Conservation (phyloP, 2,797 vertebrate species). For the Mus caroli region DNA sequence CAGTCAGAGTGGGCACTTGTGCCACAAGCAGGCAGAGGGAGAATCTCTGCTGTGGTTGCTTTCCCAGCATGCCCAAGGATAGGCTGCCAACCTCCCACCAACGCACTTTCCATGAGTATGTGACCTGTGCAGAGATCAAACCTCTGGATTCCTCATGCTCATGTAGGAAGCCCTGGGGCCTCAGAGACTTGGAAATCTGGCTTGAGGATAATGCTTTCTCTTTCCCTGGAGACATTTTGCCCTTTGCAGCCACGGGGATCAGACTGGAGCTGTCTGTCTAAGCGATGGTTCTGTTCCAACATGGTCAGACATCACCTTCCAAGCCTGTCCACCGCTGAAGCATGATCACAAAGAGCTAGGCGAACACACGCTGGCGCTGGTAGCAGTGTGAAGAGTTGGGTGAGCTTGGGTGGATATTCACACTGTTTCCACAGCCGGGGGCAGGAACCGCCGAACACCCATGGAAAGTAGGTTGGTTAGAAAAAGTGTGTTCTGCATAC, state of each 20-base stretch:
- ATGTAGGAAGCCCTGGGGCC: background rate
- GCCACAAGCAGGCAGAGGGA: background rate
- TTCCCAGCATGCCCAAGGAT: background rate
- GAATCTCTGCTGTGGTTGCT: background rate
- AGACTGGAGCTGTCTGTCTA: background rate
- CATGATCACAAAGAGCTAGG: background rate
- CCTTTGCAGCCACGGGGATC: background rate
- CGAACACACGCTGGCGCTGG: background rate
- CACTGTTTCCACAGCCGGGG: background rate
- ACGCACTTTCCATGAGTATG: background rate
- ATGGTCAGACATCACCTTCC: background rate
- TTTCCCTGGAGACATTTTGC: background rate
- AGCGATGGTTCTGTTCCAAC: slow-evolving; percentile 1
- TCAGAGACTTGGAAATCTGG: background rate
- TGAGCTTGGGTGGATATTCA: fast-evolving
- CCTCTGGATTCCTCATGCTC: background rate
- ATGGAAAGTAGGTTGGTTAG: background rate
- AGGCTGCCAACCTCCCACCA: background rate
- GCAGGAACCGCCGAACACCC: background rate
- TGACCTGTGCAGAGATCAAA: background rate
- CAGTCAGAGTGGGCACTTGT: background rate
- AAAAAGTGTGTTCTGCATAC: background rate
- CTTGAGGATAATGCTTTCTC: background rate
- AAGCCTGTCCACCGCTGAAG: background rate
- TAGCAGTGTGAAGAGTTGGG: background rate